Conservation (phyloP, 1,140 invertebrate species). For the Sesamia nonagrioides region DNA sequence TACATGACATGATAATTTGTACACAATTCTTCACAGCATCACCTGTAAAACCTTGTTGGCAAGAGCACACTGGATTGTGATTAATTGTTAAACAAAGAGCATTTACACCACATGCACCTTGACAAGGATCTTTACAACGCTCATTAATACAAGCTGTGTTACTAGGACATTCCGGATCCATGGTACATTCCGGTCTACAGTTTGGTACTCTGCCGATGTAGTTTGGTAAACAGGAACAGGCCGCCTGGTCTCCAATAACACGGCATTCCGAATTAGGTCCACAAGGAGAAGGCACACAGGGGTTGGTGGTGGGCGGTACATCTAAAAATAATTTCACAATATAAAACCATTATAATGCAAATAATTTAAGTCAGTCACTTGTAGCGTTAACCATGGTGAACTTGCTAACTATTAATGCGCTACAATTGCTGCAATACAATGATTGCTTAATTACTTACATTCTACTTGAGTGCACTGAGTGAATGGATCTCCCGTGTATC, state of each 20-base stretch:
- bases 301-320: conserved; percentile 68
- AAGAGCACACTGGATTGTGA: conserved; percentile 89
- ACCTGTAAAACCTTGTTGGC: conserved; percentile 86
- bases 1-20: conserved; percentile 76
- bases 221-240: conserved; percentile 92
- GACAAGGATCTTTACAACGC: conserved; percentile 92
- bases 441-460: conserved; percentile 84
- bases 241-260: conserved; percentile 92
- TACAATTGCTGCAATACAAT: conserved; percentile 7
- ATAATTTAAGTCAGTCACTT: not conserved
- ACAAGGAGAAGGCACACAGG: conserved; percentile 93
- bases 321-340: conserved; percentile 59
- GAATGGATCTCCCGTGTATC: conserved; percentile 94
- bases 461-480: conserved; percentile 89
- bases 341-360: not conserved
- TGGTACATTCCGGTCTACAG: conserved; percentile 92
- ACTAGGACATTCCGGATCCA: conserved; percentile 90
- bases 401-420: no score
- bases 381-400: not conserved
- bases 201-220: conserved; percentile 93
- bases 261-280: conserved; percentile 93
- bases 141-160: conserved; percentile 91
- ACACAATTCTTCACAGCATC: conserved; percentile 85
- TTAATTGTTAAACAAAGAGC: conserved; percentile 90
- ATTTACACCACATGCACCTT: conserved; percentile 90